A percentile compares a stretch with the other conserved stretches of the same genome.
Conservation (phyloP, 2,113 vertebrate genomes). For the Dasyornis broadbenti region DNA sequence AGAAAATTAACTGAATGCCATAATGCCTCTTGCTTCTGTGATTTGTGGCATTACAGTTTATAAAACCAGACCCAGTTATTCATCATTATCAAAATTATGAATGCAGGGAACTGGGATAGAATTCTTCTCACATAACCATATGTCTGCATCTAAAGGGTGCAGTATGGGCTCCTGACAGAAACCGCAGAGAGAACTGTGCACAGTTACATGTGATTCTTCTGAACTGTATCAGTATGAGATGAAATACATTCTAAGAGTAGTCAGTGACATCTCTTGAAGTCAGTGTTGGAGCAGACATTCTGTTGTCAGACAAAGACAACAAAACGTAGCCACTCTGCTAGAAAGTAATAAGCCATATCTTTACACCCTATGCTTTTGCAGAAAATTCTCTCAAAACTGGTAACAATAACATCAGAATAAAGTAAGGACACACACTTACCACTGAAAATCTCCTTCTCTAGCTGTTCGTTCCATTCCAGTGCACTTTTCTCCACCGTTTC, state of each 20-base stretch:
- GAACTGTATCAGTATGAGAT: background rate
- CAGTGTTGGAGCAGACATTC: background rate
- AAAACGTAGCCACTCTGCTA: background rate
- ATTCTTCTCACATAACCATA: background rate
- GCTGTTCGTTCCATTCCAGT: slow-evolving; percentile 57
- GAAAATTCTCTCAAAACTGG: background rate
- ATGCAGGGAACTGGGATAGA: background rate
- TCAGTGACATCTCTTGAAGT: background rate
- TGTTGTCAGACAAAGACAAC: background rate
- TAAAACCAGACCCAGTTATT: background rate
- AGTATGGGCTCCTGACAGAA: background rate
- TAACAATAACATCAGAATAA: background rate
- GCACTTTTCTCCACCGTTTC: slow-evolving; percentile 46
- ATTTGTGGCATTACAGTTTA: background rate
- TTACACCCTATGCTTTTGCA: background rate
- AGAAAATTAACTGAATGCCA: background rate
- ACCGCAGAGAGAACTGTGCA: background rate
- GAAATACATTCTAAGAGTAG: background rate
- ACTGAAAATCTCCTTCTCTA: slow-evolving; percentile 74
- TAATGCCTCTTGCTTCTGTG: background rate
- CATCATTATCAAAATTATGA: background rate
- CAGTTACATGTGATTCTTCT: background rate
- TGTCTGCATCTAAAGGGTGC: background rate
- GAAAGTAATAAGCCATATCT: background rate
- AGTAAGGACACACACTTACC: slow-evolving; percentile 53